A percentile compares a stretch with the other conserved stretches of the same genome.
Evolutionary conservation across 2,113 vertebrate genomes (phyloP).

Genomic region (Anser brachyrhynchus): DNA sequence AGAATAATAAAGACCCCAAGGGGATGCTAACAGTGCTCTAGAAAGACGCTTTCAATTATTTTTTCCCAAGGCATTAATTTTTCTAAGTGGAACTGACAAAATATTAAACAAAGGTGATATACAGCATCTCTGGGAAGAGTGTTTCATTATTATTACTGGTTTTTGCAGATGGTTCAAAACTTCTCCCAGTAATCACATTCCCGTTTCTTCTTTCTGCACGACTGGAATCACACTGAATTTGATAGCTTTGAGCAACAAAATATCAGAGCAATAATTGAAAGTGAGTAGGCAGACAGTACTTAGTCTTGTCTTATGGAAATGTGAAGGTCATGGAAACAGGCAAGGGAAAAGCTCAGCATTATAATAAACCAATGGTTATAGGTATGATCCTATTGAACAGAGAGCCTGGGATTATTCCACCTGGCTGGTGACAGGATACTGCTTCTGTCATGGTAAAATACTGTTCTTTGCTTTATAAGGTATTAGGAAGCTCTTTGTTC

Average conservation of each 20-base stretch:
- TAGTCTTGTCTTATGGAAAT: not conserved
- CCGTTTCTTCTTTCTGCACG: not conserved
- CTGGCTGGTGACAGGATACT: not conserved
- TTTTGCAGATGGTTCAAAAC: not conserved
- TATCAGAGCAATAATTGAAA: not conserved
- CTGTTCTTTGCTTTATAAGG: not conserved
- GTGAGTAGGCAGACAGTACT: not conserved
- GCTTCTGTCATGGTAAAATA: not conserved
- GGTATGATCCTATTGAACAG: not conserved
- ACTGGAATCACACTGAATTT: not conserved
- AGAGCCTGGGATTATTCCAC: not conserved
- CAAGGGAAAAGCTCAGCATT: not conserved
- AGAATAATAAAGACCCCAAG: constrained; percentile 61
- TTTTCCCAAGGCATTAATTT: constrained; percentile 58
- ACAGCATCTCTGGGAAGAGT: not conserved
- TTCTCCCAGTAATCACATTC: not conserved
- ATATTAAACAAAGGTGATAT: constrained; percentile 66
- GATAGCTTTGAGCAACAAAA: constrained; percentile 30
- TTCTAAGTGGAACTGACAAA: constrained; percentile 55
- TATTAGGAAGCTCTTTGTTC: not conserved
- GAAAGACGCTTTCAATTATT: constrained; percentile 61
- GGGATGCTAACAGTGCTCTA: constrained; percentile 40
- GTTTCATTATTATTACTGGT: not conserved
- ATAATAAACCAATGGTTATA: not conserved
- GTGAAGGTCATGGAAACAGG: not conserved